These are phyloP conservation scores for Drosophila punjabiensis DNA, from an alignment of 1,140 invertebrate species.

Conservation along the genomic window DNA sequence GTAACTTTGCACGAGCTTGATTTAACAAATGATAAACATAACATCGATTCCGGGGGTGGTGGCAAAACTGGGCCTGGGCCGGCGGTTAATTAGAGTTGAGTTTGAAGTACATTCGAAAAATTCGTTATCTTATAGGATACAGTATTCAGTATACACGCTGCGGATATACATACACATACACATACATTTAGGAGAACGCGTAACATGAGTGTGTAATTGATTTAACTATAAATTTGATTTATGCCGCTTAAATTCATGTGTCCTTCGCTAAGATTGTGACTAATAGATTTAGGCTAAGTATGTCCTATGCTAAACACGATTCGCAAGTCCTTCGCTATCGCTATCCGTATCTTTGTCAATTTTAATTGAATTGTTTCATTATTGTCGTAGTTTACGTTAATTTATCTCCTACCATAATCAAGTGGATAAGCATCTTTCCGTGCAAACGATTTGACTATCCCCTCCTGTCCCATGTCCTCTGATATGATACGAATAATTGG, in stretches of 20 bases:
- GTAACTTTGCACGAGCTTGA: conserved; percentile 38
- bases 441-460: conserved; percentile 26
- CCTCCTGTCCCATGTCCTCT: conserved; percentile 8
- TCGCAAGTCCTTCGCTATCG: conserved; percentile 22
- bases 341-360: conserved; percentile 45
- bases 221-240: conserved; percentile 77
- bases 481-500: conserved; percentile 61
- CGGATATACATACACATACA: conserved; percentile 32
- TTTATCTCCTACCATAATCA: conserved; percentile 65
- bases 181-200: conserved; percentile 33
- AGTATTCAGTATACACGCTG: conserved; percentile 18
- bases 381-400: conserved; percentile 85
- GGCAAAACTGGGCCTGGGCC: conserved; percentile 8
- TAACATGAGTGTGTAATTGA: conserved; percentile 40
- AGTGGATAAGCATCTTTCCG: conserved; percentile 49
- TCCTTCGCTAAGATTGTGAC: conserved; percentile 60
- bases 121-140: conserved; percentile 36
- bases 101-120: conserved; percentile 32
- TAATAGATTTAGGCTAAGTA: conserved; percentile 54
- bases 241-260: conserved; percentile 39
- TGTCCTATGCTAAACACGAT: conserved; percentile 38
- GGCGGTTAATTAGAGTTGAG: conserved; percentile 23
- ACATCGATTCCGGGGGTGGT: neutral
- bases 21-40: conserved; percentile 23
- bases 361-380: conserved; percentile 83